Evolutionary conservation across 2,113 vertebrate species (phyloP), one percentile per base, ranked within the genome.

Genomic region (Pogonocichla stellata): DNA sequence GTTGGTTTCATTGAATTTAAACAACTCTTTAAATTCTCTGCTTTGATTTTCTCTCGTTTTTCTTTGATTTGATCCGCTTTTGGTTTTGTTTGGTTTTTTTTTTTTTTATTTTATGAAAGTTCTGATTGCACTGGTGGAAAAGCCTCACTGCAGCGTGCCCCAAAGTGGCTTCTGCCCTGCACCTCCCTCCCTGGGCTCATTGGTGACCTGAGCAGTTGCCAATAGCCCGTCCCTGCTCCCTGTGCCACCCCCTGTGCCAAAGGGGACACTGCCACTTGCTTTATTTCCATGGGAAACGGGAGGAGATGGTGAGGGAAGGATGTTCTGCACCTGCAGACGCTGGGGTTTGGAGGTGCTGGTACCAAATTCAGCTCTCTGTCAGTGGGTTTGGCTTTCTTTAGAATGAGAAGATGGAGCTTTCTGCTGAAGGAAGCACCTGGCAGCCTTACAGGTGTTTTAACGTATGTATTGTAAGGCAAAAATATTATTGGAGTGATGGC

Each of bases 1-100:
- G 98, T 98, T 98, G 98, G 98, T 98, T 98, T 92, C 96, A 95
- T 91, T 97, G 96, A 97, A 97, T 98, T 98, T 98, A 93, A 97
- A 90, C 61, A 62, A 94, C 97, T 97, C 78, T 98, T 97, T 87
- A 38, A 79, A 71, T 87, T 90, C 95, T 93, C 75, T 79, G 90
- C 91, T 97, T 87, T 88, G 91, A 90, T 94, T 93, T 95, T 83
- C 69, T 90, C 85, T 82, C 43, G 58, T 81, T 92, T 95, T 88
- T 54, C 57, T 93, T 95, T 97, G 33, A 36, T 96, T 94, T 92
- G 17, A 91, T 78, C 74, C 4, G 84, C 78, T 87, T 95, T 95
- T 88, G 24, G 24, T 36, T 86, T 65, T 19, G 26, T 28, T 51
- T 17, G 5, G 25, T 51, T 51, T 80, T 31, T 73, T 16, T 74